Evolutionary conservation across 2,797 vertebrate genomes (phyloP), one percentile per base, ranked within the genome.

Genomic region (Acanthurus tractus): DNA sequence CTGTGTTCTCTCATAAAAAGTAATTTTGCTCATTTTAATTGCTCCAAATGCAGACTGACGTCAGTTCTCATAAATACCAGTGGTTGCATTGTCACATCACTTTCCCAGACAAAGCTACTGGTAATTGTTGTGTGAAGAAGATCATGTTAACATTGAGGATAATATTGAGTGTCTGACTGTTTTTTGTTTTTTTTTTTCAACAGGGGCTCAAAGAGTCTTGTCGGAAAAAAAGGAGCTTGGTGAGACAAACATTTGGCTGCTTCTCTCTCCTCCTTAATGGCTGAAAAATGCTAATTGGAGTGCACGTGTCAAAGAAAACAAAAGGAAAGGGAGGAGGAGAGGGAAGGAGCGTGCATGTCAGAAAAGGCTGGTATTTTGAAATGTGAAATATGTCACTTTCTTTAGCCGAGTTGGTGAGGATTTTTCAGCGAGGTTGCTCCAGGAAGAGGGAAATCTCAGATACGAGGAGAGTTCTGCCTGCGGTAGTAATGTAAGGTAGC

Each of bases 241-340:
- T 88, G 84, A 91, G 82, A 90, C 90, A 93, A 94, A 93, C 91
- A 92, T 92, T 90, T 90, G 90, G 90, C 83, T 86, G 85, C 83
- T 87, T 89, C 86, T 84, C 79, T 79, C 87, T 90, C 82, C 88
- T 86, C 79, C 90, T 92, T 94, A 94, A 94, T 93, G 90, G 93
- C 76, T 88, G 90, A 79, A 93, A 94, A 94, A 93, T 95, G 93
- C 92, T 95, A 95, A 95, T 94, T 95, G 93, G 92, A 82, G 86
- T 80, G 82, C 93, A 87, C 82, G 89, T 93, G 94, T 94, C 91
- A 93, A 76, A 82, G 91, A 92, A 93, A 95, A 95, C 94, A 94
- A 94, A 95, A 93, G 90, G 73, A 75, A 78, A 76, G 52, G 73
- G 81, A 88, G 86, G 87, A 92, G 83, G 80, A 90, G 85, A 86